These are phyloP conservation scores for Papilio gigon DNA, from an alignment of 2,888 invertebrate genomes.

Conservation along the genomic window DNA sequence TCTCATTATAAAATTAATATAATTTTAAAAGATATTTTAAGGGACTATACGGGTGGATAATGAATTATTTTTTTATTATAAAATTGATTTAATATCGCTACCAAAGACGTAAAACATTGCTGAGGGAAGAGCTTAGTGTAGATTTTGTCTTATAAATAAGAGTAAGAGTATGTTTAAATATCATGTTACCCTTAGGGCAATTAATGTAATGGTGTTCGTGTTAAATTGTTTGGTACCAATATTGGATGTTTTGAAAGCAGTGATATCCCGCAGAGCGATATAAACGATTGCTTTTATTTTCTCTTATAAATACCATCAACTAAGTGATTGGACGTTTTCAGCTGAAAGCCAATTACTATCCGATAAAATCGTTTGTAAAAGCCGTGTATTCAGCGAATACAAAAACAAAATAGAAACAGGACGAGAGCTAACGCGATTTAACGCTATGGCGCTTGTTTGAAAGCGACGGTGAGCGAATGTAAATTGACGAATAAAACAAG, in stretches of 20 bases:
- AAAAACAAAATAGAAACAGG: conserved; percentile 7
- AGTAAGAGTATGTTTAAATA: too few species aligned
- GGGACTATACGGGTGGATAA: too few species aligned
- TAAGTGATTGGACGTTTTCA: conserved; percentile 19
- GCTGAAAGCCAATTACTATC: conserved; percentile 8
- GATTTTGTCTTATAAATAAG: too few species aligned
- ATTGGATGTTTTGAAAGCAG: background rate
- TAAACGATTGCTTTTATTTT: conserved; percentile 5
- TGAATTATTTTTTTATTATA: too few species aligned
- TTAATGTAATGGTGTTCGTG: too few species aligned
- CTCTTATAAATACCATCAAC: conserved; percentile 12
- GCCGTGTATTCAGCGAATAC: conserved; percentile 1
- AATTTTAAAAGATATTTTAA: too few species aligned
- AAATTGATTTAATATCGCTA: too few species aligned
- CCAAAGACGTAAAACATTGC: too few species aligned
- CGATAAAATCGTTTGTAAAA: conserved; percentile 16
- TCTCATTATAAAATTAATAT: too few species aligned
- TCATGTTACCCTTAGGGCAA: too few species aligned
- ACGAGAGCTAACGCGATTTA: conserved; percentile 1
- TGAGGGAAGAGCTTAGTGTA: too few species aligned
- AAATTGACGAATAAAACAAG: background rate
- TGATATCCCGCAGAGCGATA: background rate
- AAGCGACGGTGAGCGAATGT: background rate
- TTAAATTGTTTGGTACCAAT: background rate
- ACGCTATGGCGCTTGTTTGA: conserved; percentile 3